Base-by-base conservation (phyloP, 2,113 vertebrate genomes). In the Dicerorhinus sumatrensis region DNA sequence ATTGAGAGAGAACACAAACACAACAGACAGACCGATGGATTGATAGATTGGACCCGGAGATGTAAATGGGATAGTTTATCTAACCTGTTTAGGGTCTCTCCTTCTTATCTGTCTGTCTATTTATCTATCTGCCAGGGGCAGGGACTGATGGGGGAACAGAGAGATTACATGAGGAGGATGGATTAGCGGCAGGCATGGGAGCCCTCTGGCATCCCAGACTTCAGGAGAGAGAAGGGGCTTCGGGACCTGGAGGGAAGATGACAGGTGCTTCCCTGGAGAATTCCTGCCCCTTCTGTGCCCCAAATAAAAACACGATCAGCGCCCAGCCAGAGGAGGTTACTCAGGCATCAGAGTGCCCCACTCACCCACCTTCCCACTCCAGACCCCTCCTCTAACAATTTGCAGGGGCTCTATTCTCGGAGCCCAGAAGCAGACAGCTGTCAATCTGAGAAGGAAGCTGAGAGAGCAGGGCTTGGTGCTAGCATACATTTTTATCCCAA, bases 61-160 rank as follows among this genome's bases (percentile, higher is more conserved):
- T 98, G 98, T 98, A 98, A 98, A 98, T 98, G 97, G 97, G 88
- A 77, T 33, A 73, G 98, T 98, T 98, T 98, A 98, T 98, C 98
- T 98, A 93, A 92, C 60, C 97, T 80, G 0, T 1, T 97, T 98
- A 98, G 96, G 97, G 96, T 96, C 98, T 96, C 86, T 95, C 89
- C 96, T 16, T 6, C 96, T 97, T 98, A 96, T 98, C 98, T 98
- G 87, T 97, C 97, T 92, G 97, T 98, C 98, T 98, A 96, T 97
- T 98, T 95, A 90, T 96, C 97, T 96, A 80, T 90, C 97, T 97
- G 86, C 83, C 94, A 93, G 95, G 81, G 94, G 91, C 0, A 9
- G 83, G 82, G 92, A 97, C 89, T 93, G 90, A 76, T 81, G n/a
- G 51, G 39, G 46, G 58, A 58, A 36, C 48, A 60, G 86, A 89